phyloP scores from a whole-genome alignment of 2,888 invertebrate species.

The Chirona hameri region DNA sequence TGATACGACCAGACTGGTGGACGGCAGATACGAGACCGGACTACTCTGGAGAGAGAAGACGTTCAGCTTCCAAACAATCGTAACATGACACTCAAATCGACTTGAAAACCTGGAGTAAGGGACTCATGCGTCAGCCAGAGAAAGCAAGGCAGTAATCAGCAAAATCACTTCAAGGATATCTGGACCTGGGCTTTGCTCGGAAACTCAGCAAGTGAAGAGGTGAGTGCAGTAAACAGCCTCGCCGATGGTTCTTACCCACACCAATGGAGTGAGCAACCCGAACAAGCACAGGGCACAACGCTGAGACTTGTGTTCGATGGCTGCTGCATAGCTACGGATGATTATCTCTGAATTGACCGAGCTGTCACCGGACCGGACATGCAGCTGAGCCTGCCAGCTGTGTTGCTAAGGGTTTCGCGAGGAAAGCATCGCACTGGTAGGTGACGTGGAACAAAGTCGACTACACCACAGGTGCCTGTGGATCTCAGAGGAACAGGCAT shows the following conservation, averaged over 20 bases:
- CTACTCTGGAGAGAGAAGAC: neutral
- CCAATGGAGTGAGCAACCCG: slow-evolving; percentile 33
- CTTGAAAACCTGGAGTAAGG: neutral
- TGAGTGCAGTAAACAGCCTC: neutral
- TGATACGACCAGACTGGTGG: neutral
- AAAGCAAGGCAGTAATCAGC: neutral
- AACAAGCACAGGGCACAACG: slow-evolving; percentile 40
- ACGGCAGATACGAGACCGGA: neutral
- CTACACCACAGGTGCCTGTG: neutral
- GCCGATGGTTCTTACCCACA: slow-evolving; percentile 34
- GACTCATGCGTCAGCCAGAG: neutral
- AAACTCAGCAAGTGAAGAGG: neutral
- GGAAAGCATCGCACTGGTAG: neutral
- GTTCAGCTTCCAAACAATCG: neutral
- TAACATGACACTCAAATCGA: neutral
- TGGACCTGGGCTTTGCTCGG: neutral
- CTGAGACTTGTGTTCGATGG: slow-evolving; percentile 40
- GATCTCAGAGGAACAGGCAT: neutral
- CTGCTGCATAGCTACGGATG: slow-evolving; percentile 30
- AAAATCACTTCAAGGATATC: neutral
- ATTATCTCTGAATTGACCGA: neutral
- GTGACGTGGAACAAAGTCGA: neutral
- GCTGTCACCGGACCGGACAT: neutral
- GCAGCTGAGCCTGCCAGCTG: neutral
- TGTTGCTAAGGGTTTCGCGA: neutral